Percentiles rank a stretch among this genome's conserved stretches.
phyloP scores from a whole-genome alignment of 2,888 invertebrate genomes.

The Tenthredo amoena region DNA sequence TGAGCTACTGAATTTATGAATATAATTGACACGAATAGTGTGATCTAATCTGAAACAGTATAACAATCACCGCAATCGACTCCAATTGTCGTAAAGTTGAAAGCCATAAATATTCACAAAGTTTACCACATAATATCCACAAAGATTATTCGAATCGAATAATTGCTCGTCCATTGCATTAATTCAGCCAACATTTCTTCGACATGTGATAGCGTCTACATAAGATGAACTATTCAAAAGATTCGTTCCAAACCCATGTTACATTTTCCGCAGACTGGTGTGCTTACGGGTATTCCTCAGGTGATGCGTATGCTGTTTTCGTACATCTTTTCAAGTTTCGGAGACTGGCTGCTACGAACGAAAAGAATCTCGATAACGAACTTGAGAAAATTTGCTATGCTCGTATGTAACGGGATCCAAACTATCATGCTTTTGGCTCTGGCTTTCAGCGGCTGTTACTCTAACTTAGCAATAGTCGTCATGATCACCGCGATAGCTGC shows the following conservation, averaged over 20 bases:
- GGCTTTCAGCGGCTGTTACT: slow-evolving; percentile 83
- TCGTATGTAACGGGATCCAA: slow-evolving; percentile 82
- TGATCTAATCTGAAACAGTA: background rate
- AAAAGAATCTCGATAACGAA: slow-evolving; percentile 82
- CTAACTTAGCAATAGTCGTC: slow-evolving; percentile 81
- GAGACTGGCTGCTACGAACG: slow-evolving; percentile 81
- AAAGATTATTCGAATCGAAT: too few species aligned
- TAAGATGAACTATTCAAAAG: background rate
- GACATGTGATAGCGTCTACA: too few species aligned
- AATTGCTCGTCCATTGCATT: too few species aligned
- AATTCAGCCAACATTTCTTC: too few species aligned
- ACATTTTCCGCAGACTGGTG: slow-evolving; percentile 79
- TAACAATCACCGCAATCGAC: background rate
- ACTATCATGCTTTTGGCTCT: slow-evolving; percentile 82
- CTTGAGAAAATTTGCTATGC: slow-evolving; percentile 83
- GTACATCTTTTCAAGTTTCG: slow-evolving; percentile 80
- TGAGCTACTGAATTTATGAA: background rate
- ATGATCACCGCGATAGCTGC: slow-evolving; percentile 83
- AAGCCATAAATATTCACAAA: too few species aligned
- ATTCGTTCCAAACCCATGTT: background rate
- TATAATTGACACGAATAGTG: background rate
- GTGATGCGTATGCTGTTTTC: slow-evolving; percentile 82
- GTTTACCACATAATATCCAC: too few species aligned
- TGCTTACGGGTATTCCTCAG: slow-evolving; percentile 83
- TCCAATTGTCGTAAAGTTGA: too few species aligned